Evolutionary conservation across 2,888 invertebrate species (phyloP).

Genomic region (Diaphora mendica): DNA sequence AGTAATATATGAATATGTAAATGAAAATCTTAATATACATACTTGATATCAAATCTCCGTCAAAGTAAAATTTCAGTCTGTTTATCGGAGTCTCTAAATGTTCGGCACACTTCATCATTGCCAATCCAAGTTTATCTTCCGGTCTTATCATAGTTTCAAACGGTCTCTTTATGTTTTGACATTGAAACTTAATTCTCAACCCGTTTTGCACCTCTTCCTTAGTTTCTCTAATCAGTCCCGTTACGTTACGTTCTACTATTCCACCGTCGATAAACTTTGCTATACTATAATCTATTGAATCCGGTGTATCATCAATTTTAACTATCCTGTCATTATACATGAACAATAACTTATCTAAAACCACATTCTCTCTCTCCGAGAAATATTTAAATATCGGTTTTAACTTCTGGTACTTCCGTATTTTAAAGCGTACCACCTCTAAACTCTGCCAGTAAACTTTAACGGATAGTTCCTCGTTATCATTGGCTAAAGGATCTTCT

Average conservation of each 20-base stretch:
- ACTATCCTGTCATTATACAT: slow-evolving; percentile 74
- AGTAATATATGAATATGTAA: too few species aligned
- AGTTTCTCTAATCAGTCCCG: slow-evolving; percentile 47
- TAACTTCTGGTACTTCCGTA: slow-evolving; percentile 75
- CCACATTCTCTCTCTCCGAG: slow-evolving; percentile 65
- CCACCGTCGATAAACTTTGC: slow-evolving; percentile 82
- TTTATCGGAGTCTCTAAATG: slow-evolving; percentile 71
- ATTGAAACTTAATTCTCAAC: slow-evolving; percentile 78
- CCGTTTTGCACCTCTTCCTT: slow-evolving; percentile 47
- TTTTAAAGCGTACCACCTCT: slow-evolving; percentile 73
- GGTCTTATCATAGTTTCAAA: slow-evolving; percentile 61
- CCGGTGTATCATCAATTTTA: slow-evolving; percentile 75
- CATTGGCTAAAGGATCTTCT: slow-evolving; percentile 55
- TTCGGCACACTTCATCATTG: slow-evolving; percentile 81
- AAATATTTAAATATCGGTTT: slow-evolving; percentile 75
- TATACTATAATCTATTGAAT: slow-evolving; percentile 73
- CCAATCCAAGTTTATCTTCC: slow-evolving; percentile 68
- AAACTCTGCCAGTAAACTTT: slow-evolving; percentile 80
- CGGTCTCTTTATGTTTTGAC: slow-evolving; percentile 74
- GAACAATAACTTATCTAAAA: slow-evolving; percentile 69
- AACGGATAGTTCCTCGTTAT: slow-evolving; percentile 78
- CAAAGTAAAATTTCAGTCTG: slow-evolving; percentile 82
- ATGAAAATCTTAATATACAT: too few species aligned
- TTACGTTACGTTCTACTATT: slow-evolving; percentile 64
- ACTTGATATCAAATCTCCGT: slow-evolving; percentile 81